Evolutionary conservation across 2,888 invertebrate species (phyloP), one percentile per base, ranked within the genome.

Genomic region (Cetonia aurata): DNA sequence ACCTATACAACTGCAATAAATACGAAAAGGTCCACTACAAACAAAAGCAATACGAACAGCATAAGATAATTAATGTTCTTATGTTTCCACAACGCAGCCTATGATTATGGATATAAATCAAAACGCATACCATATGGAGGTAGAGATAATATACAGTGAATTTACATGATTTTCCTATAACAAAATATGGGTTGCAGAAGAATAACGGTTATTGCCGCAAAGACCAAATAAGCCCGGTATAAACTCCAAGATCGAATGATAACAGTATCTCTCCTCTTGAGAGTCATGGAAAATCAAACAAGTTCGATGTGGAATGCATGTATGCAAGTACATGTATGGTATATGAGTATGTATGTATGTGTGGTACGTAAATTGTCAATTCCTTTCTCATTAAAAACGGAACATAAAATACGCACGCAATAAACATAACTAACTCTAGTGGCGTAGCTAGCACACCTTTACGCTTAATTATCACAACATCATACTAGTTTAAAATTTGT

Each of bases 301-400:
- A 25, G 57, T 17, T 19, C 57, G 42, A 57, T 57, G 57, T 19
- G 57, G 19, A 57, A 57, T 42, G 57, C 25, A 57, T 25, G 42
- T 42, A 19, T 6, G 10, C 42, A 37, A 37, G 37, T 6, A 37
- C 37, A 37, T 8, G 37, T 10, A 37, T 10, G 37, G 37, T 1
- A 37, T 8, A 42, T 42, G 57, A 42, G 17, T 57, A 25, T 4
- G 4, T 1, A 25, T 25, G 25, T 25, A 25, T 25, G 25, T 25
- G 25, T 25, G 25, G 25, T 25, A 57, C 57, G 57, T 57, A 57
- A 57, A 57, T 57, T 57, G 57, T 57, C 42, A 42, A 57, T 57
- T 57, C 42, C 57, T 57, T 57, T 57, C 57, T 57, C 57, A 57
- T 57, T 57, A 57, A 57, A 57, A 57, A 57, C 57, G 42, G 57